phyloP scores from a whole-genome alignment of 2,113 vertebrate genomes.

The Abramis brama region DNA sequence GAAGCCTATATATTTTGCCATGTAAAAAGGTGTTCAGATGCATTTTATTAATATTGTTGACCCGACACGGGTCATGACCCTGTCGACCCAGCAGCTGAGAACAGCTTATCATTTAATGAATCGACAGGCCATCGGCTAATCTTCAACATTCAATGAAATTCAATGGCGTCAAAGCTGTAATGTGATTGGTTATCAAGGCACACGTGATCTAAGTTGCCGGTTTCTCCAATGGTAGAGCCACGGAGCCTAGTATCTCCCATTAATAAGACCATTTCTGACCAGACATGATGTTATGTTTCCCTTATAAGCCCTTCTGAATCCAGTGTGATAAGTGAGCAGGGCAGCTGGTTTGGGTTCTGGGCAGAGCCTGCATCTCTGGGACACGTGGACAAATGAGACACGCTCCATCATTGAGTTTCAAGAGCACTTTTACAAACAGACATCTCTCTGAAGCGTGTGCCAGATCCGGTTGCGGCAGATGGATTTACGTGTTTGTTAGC shows the following conservation, averaged over 20 bases:
- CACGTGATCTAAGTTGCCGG: too few species aligned
- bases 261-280: not conserved
- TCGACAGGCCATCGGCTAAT: too few species aligned
- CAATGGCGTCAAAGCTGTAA: too few species aligned
- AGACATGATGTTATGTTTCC: not conserved
- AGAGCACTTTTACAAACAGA: slow-evolving; percentile 40
- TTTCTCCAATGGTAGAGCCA: too few species aligned
- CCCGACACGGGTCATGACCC: not conserved
- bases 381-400: slow-evolving; percentile 21
- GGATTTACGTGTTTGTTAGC: slow-evolving; percentile 52
- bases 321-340: not conserved
- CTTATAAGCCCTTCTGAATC: not conserved
- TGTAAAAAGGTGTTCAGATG: not conserved
- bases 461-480: slow-evolving; percentile 25
- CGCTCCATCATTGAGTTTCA: slow-evolving; percentile 32
- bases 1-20: not conserved
- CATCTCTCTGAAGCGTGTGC: slow-evolving; percentile 54
- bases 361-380: not conserved
- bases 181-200: too few species aligned
- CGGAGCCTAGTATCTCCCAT: too few species aligned
- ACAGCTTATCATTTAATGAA: too few species aligned
- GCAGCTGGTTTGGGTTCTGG: not conserved
- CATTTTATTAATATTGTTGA: slow-evolving; percentile 1
- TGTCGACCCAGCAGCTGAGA: not conserved
- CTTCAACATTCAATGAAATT: too few species aligned